phyloP scores from a whole-genome alignment of 2,888 invertebrate genomes.

The Eupsilia transversa region DNA sequence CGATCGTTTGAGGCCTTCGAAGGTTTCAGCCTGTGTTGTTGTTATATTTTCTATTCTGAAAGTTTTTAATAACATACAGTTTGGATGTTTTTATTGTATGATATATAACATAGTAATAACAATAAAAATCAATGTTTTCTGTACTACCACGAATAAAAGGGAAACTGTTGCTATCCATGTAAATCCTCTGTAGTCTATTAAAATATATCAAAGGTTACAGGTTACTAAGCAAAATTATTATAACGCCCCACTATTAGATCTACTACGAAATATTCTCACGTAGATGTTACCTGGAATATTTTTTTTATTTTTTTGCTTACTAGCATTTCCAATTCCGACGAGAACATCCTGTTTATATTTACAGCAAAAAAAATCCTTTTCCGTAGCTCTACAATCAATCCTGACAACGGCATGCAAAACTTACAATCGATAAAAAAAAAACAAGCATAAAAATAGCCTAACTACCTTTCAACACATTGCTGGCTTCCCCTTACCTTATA shows the following conservation, averaged over 20 bases:
- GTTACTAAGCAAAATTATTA: background rate
- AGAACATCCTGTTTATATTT: background rate
- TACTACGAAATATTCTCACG: background rate
- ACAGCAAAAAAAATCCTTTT: background rate
- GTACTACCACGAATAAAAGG: background rate
- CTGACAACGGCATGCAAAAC: background rate
- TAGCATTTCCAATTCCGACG: background rate
- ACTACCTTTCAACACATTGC: background rate
- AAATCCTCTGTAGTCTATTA: background rate
- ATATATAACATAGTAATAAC: background rate
- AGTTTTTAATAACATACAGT: background rate
- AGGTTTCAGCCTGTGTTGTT: background rate
- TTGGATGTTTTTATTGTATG: background rate
- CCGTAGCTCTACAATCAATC: background rate
- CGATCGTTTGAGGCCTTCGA: constrained; percentile 1
- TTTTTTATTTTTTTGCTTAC: background rate
- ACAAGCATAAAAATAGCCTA: no score
- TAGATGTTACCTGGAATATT: background rate
- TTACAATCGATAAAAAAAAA: background rate
- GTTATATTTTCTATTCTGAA: background rate
- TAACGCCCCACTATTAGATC: background rate
- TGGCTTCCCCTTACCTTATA: background rate
- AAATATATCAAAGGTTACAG: background rate
- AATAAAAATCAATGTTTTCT: background rate
- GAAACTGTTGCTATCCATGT: background rate